phyloP scores from a whole-genome alignment of 2,113 vertebrate genomes.

The Ciconia boyciana region DNA sequence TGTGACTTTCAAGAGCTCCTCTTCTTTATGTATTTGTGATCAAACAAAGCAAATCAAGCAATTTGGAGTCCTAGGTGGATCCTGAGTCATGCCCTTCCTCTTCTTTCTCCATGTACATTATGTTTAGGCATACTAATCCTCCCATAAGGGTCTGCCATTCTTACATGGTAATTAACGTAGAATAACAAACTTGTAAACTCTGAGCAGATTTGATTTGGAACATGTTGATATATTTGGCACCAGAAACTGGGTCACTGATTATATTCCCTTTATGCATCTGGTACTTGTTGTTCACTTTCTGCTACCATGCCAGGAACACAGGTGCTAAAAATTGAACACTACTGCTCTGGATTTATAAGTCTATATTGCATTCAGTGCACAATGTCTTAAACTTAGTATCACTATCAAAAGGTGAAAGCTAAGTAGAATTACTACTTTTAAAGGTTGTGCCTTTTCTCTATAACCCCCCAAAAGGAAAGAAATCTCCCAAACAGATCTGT shows the following conservation, averaged over 20 bases:
- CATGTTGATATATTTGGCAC: conserved; percentile 52
- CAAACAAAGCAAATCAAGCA: neutral
- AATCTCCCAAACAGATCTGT: conserved; percentile 46
- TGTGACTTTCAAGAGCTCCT: neutral
- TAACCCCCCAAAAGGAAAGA: conserved; percentile 32
- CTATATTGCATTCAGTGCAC: neutral
- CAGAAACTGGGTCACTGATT: conserved; percentile 46
- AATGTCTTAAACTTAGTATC: conserved; percentile 27
- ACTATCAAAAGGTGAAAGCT: too few relatives aligned
- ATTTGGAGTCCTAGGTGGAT: neutral
- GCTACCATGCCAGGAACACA: conserved; percentile 37
- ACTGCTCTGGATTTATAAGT: neutral
- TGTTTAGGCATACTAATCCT: neutral
- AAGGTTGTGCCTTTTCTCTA: conserved; percentile 24
- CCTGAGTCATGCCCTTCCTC: neutral
- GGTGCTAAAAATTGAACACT: conserved; percentile 27
- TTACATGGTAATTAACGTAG: conserved; percentile 40
- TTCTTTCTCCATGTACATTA: neutral
- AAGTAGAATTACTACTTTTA: conserved; percentile 36
- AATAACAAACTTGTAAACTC: conserved; percentile 61
- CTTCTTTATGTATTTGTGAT: neutral
- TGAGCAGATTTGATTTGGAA: conserved; percentile 62
- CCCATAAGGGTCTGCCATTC: conserved; percentile 24
- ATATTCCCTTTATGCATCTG: conserved; percentile 38
- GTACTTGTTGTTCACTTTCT: conserved; percentile 45